Evolutionary conservation across 2,797 vertebrate genomes (phyloP), one percentile per base, ranked within the genome.

Genomic region (Tragopan temminckii): DNA sequence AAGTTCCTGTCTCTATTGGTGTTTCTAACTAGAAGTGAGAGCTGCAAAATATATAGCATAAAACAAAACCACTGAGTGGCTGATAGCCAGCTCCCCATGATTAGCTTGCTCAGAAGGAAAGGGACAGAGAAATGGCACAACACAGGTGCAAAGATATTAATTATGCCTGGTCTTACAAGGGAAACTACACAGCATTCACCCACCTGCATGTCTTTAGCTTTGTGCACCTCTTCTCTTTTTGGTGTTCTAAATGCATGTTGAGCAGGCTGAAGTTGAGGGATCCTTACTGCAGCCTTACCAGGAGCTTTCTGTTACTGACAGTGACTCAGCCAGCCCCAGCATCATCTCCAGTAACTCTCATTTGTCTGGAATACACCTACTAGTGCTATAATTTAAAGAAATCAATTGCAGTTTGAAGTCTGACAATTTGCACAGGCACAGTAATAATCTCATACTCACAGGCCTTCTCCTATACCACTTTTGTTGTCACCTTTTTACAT

Each of bases 401-500:
- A 17, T 36, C 29, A 83, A 2, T 48, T 59, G 17, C 43, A 72
- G 21, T 68, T 61, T 57, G 82, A 85, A 94, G 9, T 48, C 67
- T 92, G 81, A 89, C 3, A 42, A 53, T 93, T 88, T 45, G 69
- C 48, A 89, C 11, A 80, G 52, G 19, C 24, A 46, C 0, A 0
- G n/a, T 19, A 87, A 69, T 52, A 48, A 63, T 72, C 70, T 93
- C 72, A 64, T 33, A 43, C 21, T 86, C 62, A 74, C 57, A 78
- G 75, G 45, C 42, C 33, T 86, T 46, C 57, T 88, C 74, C 67
- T 74, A 55, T 12, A 81, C 7, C 15, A 46, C 70, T 92, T 87
- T 79, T 90, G 27, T 84, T 92, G 94, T 82, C 79, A 86, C 38
- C 64, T 87, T 95, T 93, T 94, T 90, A 61, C 43, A 57, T 46